Conservation (phyloP, 2,888 invertebrate species). For the Plemyria rubiginata region DNA sequence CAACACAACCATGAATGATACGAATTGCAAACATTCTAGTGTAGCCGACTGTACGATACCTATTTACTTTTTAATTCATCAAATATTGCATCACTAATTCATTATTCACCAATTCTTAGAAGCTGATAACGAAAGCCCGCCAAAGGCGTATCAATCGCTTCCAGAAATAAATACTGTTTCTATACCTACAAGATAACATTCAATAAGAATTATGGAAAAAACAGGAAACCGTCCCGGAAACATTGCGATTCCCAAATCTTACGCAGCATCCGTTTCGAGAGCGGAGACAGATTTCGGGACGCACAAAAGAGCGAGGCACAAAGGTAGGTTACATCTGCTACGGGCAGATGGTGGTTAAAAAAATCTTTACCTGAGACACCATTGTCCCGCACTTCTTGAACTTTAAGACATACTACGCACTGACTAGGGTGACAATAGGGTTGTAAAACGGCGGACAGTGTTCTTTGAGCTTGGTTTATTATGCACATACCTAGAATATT, state of each 20-base stretch:
- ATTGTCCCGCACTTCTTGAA: slow-evolving; percentile 60
- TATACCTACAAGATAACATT: slow-evolving; percentile 24
- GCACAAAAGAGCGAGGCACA: slow-evolving; percentile 46
- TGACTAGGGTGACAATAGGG: slow-evolving; percentile 46
- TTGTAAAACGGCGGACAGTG: slow-evolving; percentile 19
- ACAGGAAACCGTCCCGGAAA: slow-evolving; percentile 60
- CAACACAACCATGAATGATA: no score
- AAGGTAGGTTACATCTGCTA: slow-evolving; percentile 71
- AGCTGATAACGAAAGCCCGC: slow-evolving; percentile 26
- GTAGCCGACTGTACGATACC: no score
- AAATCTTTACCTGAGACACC: slow-evolving; percentile 72
- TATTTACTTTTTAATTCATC: neutral
- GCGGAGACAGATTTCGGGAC: slow-evolving; percentile 26
- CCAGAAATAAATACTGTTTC: slow-evolving; percentile 16
- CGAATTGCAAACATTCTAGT: no score
- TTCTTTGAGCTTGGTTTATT: slow-evolving; percentile 8
- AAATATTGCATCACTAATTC: slow-evolving; percentile 14
- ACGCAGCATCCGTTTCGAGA: slow-evolving; percentile 26
- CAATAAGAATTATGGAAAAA: slow-evolving; percentile 34
- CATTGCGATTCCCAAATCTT: slow-evolving; percentile 21
- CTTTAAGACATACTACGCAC: slow-evolving; percentile 53
- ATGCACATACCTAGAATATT: neutral
- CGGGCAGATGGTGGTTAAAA: slow-evolving; percentile 71
- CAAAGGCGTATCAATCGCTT: slow-evolving; percentile 28
- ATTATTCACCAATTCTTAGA: slow-evolving; percentile 19